Conservation (phyloP, 2,888 invertebrate genomes). For the Apamea monoglypha region DNA sequence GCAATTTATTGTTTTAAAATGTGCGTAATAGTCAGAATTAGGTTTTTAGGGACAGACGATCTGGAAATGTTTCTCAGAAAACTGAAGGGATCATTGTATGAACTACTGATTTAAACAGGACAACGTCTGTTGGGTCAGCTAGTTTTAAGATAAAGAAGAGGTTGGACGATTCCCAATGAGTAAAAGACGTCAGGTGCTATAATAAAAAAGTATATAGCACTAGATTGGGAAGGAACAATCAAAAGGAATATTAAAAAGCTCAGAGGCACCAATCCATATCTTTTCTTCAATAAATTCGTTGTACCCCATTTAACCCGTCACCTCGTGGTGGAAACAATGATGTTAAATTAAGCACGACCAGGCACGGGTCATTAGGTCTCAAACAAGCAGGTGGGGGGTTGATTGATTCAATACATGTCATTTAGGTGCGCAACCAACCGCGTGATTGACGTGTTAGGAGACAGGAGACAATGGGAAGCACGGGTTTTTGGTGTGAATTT, state of each 20-base stretch:
- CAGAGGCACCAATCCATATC: constrained; percentile 37
- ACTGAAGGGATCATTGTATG: background rate
- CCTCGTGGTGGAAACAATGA: constrained; percentile 74
- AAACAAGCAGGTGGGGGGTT: constrained; percentile 76
- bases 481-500: constrained; percentile 29
- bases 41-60: background rate
- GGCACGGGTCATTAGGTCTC: constrained; percentile 80
- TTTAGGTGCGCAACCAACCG: constrained; percentile 74
- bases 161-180: background rate
- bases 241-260: constrained; percentile 14
- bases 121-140: background rate
- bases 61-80: background rate
- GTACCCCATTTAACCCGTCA: constrained; percentile 71
- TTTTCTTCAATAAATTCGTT: constrained; percentile 50
- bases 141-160: background rate
- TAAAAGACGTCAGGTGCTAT: background rate
- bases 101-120: background rate
- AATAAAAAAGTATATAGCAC: background rate
- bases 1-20: background rate
- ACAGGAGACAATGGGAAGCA: constrained; percentile 28
- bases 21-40: background rate
- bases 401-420: constrained; percentile 80
- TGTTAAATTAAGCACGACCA: constrained; percentile 82
- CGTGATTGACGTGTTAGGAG: constrained; percentile 59
- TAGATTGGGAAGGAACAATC: background rate